Conservation (phyloP, 2,888 invertebrate genomes). For the Drosophila leonis region DNA sequence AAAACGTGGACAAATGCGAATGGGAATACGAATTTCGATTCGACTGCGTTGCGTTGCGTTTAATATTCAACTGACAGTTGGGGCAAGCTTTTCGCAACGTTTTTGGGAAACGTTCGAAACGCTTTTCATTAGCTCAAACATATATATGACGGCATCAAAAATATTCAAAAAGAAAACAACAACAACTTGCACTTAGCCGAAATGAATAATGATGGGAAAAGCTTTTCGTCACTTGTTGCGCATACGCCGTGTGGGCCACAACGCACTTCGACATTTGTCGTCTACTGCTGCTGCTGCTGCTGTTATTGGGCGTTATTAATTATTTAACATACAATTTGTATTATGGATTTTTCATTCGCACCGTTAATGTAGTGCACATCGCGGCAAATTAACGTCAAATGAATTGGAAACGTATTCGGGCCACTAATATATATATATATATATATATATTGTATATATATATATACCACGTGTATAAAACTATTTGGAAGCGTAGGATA, state of each 20-base stretch:
- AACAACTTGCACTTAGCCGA: conserved; percentile 40
- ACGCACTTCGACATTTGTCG: conserved; percentile 14
- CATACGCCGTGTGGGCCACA: conserved; percentile 68
- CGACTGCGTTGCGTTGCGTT: conserved; percentile 69
- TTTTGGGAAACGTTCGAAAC: conserved; percentile 44
- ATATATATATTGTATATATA: conserved; percentile 12
- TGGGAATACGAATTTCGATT: conserved; percentile 42
- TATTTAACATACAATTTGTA: conserved; percentile 57
- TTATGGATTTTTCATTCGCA: conserved; percentile 58
- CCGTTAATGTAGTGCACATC: conserved; percentile 41
- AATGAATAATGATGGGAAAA: conserved; percentile 56
- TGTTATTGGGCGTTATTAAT: conserved; percentile 47
- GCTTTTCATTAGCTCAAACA: conserved; percentile 70
- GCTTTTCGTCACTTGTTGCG: conserved; percentile 77
- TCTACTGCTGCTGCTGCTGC: neutral
- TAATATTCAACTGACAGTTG: conserved; percentile 67
- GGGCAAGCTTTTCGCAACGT: conserved; percentile 63
- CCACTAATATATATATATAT: conserved; percentile 13
- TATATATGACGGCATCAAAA: conserved; percentile 65
- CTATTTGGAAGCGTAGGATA: conserved; percentile 19
- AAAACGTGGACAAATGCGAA: conserved; percentile 17
- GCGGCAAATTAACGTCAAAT: conserved; percentile 67
- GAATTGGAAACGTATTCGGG: conserved; percentile 56
- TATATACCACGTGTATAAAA: conserved; percentile 27
- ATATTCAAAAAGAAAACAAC: conserved; percentile 32